Conservation (phyloP, 2,888 invertebrate species). For the Tipula helvola region DNA sequence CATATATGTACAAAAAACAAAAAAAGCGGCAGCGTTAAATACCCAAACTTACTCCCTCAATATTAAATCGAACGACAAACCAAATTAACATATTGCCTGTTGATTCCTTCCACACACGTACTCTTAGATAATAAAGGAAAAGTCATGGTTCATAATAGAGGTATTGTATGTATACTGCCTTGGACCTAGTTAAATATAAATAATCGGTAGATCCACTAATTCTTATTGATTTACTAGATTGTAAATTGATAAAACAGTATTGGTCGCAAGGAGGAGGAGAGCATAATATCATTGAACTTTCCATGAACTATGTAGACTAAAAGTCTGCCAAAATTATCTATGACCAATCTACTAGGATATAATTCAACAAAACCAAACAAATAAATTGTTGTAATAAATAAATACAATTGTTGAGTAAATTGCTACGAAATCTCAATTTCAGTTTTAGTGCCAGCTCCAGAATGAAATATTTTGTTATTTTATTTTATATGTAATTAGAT, state of each 20-base stretch:
- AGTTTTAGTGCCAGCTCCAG: too few relatives aligned
- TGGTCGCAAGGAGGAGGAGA: too few relatives aligned
- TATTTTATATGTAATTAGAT: too few relatives aligned
- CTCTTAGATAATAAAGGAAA: neutral
- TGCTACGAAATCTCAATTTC: too few relatives aligned
- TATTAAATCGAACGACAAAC: neutral
- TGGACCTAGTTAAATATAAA: neutral
- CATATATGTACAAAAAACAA: neutral
- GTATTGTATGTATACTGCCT: neutral
- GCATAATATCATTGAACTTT: too few relatives aligned
- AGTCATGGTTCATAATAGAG: neutral
- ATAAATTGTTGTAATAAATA: too few relatives aligned
- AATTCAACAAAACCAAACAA: neutral
- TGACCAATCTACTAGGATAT: neutral
- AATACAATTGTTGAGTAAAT: too few relatives aligned
- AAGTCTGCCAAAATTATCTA: neutral
- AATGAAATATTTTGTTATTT: too few relatives aligned
- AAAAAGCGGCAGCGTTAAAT: neutral
- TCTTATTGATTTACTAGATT: neutral
- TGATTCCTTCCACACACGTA: neutral
- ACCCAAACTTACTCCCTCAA: neutral
- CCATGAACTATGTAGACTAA: too few relatives aligned
- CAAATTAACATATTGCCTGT: neutral
- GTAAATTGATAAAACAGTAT: too few relatives aligned
- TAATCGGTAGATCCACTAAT: neutral